phyloP scores from a whole-genome alignment of 1,140 invertebrate species.

The Heliconius congener region DNA sequence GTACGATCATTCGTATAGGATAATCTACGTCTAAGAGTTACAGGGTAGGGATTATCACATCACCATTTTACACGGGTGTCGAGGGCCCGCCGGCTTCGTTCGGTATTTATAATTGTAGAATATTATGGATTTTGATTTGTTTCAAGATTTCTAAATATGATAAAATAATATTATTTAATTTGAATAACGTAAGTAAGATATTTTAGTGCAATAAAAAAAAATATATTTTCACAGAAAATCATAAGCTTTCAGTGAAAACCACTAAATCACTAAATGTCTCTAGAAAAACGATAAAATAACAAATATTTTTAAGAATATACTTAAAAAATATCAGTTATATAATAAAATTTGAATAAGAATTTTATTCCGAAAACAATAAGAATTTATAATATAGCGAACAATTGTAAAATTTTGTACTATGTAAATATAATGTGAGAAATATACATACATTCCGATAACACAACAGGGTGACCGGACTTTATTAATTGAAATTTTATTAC shows the following conservation, averaged over 20 bases:
- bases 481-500: slow-evolving; percentile 3
- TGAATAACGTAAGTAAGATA: background rate
- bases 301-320: too few relatives aligned
- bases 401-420: background rate
- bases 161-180: background rate
- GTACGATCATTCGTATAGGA: slow-evolving; percentile 45
- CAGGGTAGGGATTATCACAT: slow-evolving; percentile 58
- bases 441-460: slow-evolving; percentile 1
- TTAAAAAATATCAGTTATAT: too few relatives aligned
- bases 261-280: too few relatives aligned
- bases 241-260: too few relatives aligned
- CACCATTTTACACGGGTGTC: slow-evolving; percentile 60
- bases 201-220: background rate
- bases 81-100: slow-evolving; percentile 15
- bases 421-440: background rate
- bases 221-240: background rate
- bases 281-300: too few relatives aligned
- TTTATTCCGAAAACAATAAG: too few relatives aligned
- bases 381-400: background rate
- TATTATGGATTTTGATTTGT: background rate
- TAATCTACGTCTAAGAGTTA: slow-evolving; percentile 42
- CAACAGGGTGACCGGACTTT: background rate
- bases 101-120: slow-evolving; percentile 25
- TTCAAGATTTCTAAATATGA: background rate
- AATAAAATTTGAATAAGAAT: too few relatives aligned